phyloP scores from a whole-genome alignment of 2,797 vertebrate genomes.

The Astyanax mexicanus region DNA sequence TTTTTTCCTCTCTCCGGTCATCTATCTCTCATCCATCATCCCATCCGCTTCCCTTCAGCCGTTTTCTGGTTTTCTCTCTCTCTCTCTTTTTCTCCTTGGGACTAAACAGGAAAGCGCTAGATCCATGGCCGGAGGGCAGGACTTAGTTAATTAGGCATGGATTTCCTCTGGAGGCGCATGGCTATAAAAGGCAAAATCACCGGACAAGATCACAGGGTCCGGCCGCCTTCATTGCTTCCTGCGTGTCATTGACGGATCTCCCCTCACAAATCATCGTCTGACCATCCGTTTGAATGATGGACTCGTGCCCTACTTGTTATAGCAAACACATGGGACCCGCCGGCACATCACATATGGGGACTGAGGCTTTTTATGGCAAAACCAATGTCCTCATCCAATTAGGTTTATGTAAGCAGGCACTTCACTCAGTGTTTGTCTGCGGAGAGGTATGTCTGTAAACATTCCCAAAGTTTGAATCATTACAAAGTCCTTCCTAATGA shows the following conservation, averaged over 20 bases:
- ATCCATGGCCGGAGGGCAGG: constrained; percentile 44
- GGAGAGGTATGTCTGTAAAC: constrained; percentile 17
- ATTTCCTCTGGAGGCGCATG: constrained; percentile 51
- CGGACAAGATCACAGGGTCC: constrained; percentile 48
- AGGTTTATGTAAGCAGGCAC: background rate
- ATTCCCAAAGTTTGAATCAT: constrained; percentile 34
- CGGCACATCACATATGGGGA: background rate
- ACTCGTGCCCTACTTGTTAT: constrained; percentile 21
- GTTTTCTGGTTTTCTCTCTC: background rate
- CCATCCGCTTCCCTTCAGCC: constrained; percentile 20
- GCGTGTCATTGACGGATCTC: constrained; percentile 41
- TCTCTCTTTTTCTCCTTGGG: constrained; percentile 37
- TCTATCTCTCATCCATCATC: constrained; percentile 10
- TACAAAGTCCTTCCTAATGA: constrained; percentile 19
- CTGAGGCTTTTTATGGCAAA: background rate
- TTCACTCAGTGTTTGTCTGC: background rate
- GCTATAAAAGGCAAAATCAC: constrained; percentile 54
- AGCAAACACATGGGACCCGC: background rate
- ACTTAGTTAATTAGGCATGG: constrained; percentile 58
- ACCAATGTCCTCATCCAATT: background rate
- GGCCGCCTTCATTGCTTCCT: constrained; percentile 35
- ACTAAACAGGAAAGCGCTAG: constrained; percentile 52
- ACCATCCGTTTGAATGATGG: constrained; percentile 11
- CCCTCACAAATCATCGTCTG: constrained; percentile 41
- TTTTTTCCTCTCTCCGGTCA: background rate